phyloP scores from a whole-genome alignment of 2,797 vertebrate genomes.

The Phrynocephalus vlangalii region DNA sequence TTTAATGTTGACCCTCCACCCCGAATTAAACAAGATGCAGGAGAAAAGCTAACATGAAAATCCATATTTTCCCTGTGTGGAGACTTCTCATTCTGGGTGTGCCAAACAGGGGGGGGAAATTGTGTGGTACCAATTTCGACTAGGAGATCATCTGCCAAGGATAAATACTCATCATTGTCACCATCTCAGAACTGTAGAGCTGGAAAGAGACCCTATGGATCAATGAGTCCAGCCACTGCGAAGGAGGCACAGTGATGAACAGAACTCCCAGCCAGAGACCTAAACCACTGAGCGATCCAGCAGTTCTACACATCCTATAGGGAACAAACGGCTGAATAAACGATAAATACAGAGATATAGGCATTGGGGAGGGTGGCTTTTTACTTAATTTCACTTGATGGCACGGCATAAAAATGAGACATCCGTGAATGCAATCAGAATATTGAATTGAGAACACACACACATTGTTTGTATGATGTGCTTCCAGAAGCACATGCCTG shows the following conservation, averaged over 20 bases:
- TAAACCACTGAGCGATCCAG: too few species aligned
- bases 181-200: too few species aligned
- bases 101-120: too few species aligned
- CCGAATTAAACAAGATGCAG: background rate
- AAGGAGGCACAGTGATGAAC: too few species aligned
- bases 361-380: background rate
- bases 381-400: constrained; percentile 9
- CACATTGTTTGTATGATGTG: constrained; percentile 5
- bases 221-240: too few species aligned
- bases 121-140: background rate
- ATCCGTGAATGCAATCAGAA: background rate
- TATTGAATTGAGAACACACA: background rate
- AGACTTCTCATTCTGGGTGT: too few species aligned
- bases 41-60: background rate
- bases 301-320: background rate
- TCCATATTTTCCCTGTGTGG: background rate
- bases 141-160: background rate
- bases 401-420: background rate
- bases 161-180: background rate
- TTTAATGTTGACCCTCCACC: too few species aligned
- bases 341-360: background rate
- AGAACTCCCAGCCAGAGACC: too few species aligned
- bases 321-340: constrained; percentile 1
- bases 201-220: too few species aligned
- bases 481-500: background rate